Conservation (phyloP, 2,888 invertebrate genomes). For the Eristalis intricaria region DNA sequence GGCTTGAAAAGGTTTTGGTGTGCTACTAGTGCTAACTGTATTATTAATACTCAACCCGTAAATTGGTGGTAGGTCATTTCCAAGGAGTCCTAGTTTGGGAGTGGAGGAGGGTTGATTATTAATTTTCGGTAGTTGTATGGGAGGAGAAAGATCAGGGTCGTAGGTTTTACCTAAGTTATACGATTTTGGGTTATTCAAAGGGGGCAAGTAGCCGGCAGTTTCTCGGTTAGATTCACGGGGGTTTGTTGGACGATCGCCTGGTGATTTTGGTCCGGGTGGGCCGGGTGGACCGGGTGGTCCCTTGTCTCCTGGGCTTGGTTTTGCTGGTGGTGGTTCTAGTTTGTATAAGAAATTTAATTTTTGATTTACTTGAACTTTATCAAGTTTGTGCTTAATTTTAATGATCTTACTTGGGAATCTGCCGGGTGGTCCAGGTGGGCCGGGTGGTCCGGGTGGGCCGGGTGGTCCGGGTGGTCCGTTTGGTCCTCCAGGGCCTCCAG, state of each 20-base stretch:
- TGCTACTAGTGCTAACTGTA: slow-evolving; percentile 62
- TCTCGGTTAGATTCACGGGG: slow-evolving; percentile 77
- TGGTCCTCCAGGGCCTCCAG: slow-evolving; percentile 76
- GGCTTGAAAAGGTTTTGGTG: slow-evolving; percentile 21
- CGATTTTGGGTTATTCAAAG: slow-evolving; percentile 57
- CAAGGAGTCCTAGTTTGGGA: slow-evolving; percentile 75
- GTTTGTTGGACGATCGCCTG: slow-evolving; percentile 72
- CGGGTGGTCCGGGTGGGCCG: slow-evolving; percentile 77
- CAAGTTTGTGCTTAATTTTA: background rate
- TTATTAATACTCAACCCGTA: slow-evolving; percentile 76
- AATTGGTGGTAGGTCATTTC: slow-evolving; percentile 73
- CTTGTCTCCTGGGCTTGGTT: slow-evolving; percentile 73
- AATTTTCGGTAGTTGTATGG: slow-evolving; percentile 73
- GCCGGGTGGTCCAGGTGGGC: slow-evolving; percentile 77
- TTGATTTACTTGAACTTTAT: background rate
- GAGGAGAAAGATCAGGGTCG: slow-evolving; percentile 69
- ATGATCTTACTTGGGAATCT: slow-evolving; percentile 61
- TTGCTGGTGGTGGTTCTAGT: slow-evolving; percentile 81
- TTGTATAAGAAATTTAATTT: background rate
- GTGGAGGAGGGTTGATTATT: slow-evolving; percentile 73
- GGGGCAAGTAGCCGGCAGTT: slow-evolving; percentile 79
- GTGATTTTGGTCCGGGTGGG: slow-evolving; percentile 71
- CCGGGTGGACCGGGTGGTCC: slow-evolving; percentile 76
- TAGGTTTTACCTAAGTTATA: slow-evolving; percentile 72
- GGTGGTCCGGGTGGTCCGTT: slow-evolving; percentile 75